Evolutionary conservation across 2,888 invertebrate genomes (phyloP), one percentile per base, ranked within the genome.

Genomic region (Synergus itoensis): DNA sequence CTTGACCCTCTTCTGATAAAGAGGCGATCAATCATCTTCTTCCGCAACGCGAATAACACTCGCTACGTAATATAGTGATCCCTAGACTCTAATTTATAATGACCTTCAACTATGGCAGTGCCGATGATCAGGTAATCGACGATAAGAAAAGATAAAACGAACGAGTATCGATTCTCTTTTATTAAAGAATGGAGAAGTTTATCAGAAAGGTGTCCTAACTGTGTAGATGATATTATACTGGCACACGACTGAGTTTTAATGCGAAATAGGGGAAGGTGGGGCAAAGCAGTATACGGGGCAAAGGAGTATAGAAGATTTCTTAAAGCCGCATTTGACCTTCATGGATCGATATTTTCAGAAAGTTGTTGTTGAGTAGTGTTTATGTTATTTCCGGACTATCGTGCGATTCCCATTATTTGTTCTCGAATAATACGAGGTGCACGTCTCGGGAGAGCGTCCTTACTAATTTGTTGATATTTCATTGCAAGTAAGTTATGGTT

Each of bases 11-110:
- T 48, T 48, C 28, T 48, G 28, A 53, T 36, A 53, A 69, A 45
- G 48, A 36, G 69, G 28, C 48, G 69, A 69, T 69, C 69, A 69
- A 69, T 69, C 69, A 69, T 69, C 21, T 69, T 67, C 67, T 67
- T 69, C 69, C 69, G 69, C 28, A 69, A 28, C 45, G 48, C 14
- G 36, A 69, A 11, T 69, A 48, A 69, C 69, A 48, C 36, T 69
- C 48, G 48, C 69, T 69, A 69, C 69, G 36, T 69, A 69, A 69
- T 73, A 73, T 73, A 73, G 73, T 73, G 73, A 73, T 73, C 36
- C 16, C 53, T 53, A 73, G 73, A 73, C 73, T 73, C 28, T 73
- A 73, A 53, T 73, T 73, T 53, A 73, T 36, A 40, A 53, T n/a
- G 36, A 53, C 53, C 48, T 73, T 53, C 36, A 16, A 14, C 16